phyloP scores from a whole-genome alignment of 2,888 invertebrate genomes.

The Petrolisthes manimaculis region DNA sequence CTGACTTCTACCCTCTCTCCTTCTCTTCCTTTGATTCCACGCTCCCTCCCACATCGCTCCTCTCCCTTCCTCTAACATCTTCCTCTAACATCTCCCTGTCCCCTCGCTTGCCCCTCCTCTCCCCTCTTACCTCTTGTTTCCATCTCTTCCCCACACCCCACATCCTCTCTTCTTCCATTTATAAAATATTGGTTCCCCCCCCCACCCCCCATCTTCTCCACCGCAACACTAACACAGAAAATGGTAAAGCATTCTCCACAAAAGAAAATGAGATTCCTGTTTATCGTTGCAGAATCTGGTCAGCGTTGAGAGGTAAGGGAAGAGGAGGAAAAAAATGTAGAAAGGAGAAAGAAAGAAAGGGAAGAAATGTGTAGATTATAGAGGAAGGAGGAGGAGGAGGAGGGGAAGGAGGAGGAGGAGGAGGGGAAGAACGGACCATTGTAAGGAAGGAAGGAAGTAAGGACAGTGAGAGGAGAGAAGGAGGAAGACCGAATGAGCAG shows the following conservation, averaged over 20 bases:
- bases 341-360: not conserved
- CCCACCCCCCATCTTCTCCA: not conserved
- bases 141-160: too few relatives aligned
- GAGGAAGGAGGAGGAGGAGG: conserved; percentile 6
- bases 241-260: conserved; percentile 1
- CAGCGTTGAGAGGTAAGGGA: not conserved
- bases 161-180: not conserved
- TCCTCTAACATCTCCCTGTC: not conserved
- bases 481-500: not conserved
- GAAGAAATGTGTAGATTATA: not conserved
- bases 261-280: conserved; percentile 36
- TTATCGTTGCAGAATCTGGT: conserved; percentile 25
- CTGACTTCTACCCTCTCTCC: not conserved
- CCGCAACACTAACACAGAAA: not conserved
- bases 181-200: conserved; percentile 9
- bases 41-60: not conserved
- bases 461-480: not conserved
- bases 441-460: not conserved
- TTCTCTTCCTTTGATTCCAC: too few relatives aligned
- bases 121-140: too few relatives aligned
- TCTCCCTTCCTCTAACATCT: not conserved
- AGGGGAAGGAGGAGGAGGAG: not conserved
- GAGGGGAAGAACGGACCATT: not conserved
- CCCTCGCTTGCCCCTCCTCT: too few relatives aligned
- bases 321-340: conserved; percentile 1